These are phyloP conservation scores for Drosophila falleni DNA, from an alignment of 2,888 invertebrate genomes.

Conservation along the genomic window DNA sequence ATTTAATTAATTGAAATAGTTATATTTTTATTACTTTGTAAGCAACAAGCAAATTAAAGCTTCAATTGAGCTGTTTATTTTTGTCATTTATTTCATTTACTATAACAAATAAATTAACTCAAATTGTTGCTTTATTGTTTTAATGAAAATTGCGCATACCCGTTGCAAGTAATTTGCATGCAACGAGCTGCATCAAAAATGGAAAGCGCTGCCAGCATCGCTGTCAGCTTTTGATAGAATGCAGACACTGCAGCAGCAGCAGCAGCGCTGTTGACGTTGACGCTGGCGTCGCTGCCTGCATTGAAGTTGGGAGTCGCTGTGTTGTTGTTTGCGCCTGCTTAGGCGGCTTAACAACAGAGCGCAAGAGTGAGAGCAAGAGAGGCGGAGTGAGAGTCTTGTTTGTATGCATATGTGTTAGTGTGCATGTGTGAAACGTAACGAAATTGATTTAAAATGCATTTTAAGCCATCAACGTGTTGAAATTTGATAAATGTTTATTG, in stretches of 20 bases:
- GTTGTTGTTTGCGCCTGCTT: conserved; percentile 42
- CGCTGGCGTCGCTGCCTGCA: conserved; percentile 22
- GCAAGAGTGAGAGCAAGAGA: neutral
- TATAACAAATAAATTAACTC: neutral
- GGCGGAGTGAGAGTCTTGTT: neutral
- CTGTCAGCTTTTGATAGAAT: conserved; percentile 46
- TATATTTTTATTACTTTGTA: no score
- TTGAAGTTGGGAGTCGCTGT: conserved; percentile 17
- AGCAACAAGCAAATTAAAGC: neutral
- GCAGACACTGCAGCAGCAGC: conserved; percentile 11
- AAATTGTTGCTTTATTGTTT: neutral
- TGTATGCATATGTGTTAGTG: conserved; percentile 7
- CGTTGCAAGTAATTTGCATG: conserved; percentile 41
- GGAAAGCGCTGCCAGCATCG: conserved; percentile 61
- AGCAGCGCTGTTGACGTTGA: conserved; percentile 16
- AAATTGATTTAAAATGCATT: conserved; percentile 82
- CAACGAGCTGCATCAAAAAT: conserved; percentile 43
- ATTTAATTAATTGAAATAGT: no score
- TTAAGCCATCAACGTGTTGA: conserved; percentile 80
- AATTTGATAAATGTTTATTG: conserved; percentile 79
- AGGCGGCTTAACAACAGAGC: conserved; percentile 23
- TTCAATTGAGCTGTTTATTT: neutral
- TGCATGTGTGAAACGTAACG: conserved; percentile 59
- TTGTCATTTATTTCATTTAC: neutral
- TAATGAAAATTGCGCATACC: conserved; percentile 27